Evolutionary conservation across 2,113 vertebrate genomes (phyloP), one percentile per base, ranked within the genome.

Genomic region (Rutilus rutilus): DNA sequence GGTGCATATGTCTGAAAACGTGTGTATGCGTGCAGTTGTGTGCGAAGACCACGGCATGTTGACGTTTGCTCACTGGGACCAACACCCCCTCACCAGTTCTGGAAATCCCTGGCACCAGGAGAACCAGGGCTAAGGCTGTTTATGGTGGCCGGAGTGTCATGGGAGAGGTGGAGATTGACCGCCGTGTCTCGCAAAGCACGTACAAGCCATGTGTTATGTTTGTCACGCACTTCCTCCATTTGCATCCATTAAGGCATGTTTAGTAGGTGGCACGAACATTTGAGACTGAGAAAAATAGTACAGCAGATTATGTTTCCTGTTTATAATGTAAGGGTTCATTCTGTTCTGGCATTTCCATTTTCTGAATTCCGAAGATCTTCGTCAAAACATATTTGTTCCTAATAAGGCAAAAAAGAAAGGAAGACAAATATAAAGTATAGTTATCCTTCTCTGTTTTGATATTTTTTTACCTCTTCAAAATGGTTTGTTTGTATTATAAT

Each of bases 221-320:
- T 91, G 93, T 93, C 93, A 92, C 91, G 90, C 91, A 92, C 91
- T 92, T 95, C 92, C 93, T 93, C 91, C 90, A 77, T 90, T 86
- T 87, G 92, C 91, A 88, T 89, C 90, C 89, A 92, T 94, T 94
- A 92, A 92, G 78, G 67, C 14, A 1, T 60, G 85, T 90, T 89
- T 87, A 60, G 33, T 39, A 42, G 78, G 62, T 45, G 23, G n/a
- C 14, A 64, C 2, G 0, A 12, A 42, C 17, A 87, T 93, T 88
- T 89, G 84, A 93, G 89, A 90, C 86, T 78, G 15, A 89, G 82
- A 91, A 92, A 93, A 93, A 89, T 94, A 92, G 91, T 84, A 85
- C 78, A 64, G 74, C 60, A 76, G 88, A 91, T 90, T 86, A 85
- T 42, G 73, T 5, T 64, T 82, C 86, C 78, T 87, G 50, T 30